These are phyloP conservation scores for Acestrorhynchus altus DNA, from an alignment of 2,797 vertebrate species.

Conservation along the genomic window DNA sequence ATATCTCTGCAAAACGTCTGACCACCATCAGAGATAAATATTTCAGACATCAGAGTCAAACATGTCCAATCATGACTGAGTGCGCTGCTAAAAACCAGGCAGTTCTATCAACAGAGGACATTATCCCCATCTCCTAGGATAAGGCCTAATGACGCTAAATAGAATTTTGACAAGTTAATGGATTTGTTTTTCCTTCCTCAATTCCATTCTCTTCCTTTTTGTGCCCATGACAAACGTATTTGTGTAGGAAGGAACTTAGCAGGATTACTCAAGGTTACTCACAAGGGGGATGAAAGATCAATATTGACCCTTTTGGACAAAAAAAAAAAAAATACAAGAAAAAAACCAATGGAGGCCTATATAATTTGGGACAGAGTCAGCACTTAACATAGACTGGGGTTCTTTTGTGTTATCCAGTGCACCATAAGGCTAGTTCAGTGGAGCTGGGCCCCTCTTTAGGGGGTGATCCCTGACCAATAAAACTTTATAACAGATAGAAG, in stretches of 20 bases:
- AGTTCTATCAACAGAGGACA: constrained; percentile 54
- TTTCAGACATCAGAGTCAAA: constrained; percentile 35
- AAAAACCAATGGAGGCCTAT: constrained; percentile 58
- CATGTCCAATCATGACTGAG: constrained; percentile 51
- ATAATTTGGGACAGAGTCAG: constrained; percentile 62
- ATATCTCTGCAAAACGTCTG: not conserved
- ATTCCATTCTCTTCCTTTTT: constrained; percentile 59
- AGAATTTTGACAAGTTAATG: constrained; percentile 64
- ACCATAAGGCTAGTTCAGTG: constrained; percentile 20
- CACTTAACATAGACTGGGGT: constrained; percentile 45
- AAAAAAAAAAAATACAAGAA: constrained; percentile 36
- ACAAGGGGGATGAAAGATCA: constrained; percentile 68
- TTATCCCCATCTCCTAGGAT: constrained; percentile 50
- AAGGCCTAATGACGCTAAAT: constrained; percentile 61
- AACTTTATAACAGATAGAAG: constrained; percentile 56
- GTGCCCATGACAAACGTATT: constrained; percentile 63
- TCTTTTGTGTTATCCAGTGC: constrained; percentile 52
- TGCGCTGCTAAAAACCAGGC: constrained; percentile 47
- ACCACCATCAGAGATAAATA: constrained; percentile 31
- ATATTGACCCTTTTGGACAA: constrained; percentile 65
- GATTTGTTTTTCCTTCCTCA: constrained; percentile 61
- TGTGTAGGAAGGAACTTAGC: constrained; percentile 56
- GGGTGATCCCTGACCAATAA: constrained; percentile 54
- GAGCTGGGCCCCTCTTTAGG: constrained; percentile 41
- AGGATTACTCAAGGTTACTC: constrained; percentile 65